Evolutionary conservation across 2,113 vertebrate genomes (phyloP), one percentile per base, ranked within the genome.

Genomic region (Phrynocephalus versicolor): DNA sequence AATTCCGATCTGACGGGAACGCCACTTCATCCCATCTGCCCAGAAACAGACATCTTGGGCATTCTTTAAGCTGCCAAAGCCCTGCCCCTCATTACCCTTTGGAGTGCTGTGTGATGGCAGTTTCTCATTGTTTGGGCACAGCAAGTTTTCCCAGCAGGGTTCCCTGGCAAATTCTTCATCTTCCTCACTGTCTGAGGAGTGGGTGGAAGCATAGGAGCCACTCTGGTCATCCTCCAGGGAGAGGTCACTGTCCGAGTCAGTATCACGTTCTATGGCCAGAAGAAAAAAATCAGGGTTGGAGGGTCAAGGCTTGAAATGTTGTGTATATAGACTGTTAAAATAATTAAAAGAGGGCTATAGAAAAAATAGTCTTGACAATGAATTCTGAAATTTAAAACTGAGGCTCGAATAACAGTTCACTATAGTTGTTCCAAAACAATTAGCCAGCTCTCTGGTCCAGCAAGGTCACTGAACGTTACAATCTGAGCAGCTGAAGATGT

Each of bases 111-210:
- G 95, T 78, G 88, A 89, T 88, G 94, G 92, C 70, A 94, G 93
- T 65, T 94, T 95, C 30, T 89, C 82, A 0, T 84, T 92, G 57
- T 93, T 93, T 15, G 94, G 96, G 15, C 97, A 92, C 0, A 96
- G 95, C 90, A 98, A 89, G 88, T 95, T 96, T 92, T 98, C 97
- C 98, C 98, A 99, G 95, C 97, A 95, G 35, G 96, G 97, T 73
- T 97, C 88, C 4, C 95, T 94, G 1, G 93, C 93, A 75, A 97
- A 96, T 21, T 95, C 94, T 1, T 97, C 97, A 1, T 97, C 97
- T 2, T 98, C 97, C 87, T 98, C 98, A 1, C 98, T 99, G 93
- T 99, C 98, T 0, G 98, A 99, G 1, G 98, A 99, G 93, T 97
- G 97, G 2, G 97, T 97, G 73, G 98, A 98, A 74, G 97, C 97